Evolutionary conservation across 2,888 invertebrate species (phyloP).

Genomic region (Stenolophus ochropezus): DNA sequence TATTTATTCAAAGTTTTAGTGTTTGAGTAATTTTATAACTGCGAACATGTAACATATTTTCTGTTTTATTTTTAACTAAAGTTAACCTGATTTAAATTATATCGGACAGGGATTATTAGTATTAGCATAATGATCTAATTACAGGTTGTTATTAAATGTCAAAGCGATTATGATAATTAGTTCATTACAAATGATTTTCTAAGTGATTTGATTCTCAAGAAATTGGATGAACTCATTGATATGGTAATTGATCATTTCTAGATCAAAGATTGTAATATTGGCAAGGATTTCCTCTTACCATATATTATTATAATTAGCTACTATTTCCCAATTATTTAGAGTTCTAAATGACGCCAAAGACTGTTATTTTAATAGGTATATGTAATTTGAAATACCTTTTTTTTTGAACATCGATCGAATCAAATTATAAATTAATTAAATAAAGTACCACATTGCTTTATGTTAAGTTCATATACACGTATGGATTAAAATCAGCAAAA

Average conservation of each 20-base stretch:
- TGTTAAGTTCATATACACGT: too few relatives aligned
- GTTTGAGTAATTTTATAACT: neutral
- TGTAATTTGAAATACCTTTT: too few relatives aligned
- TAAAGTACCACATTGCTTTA: too few relatives aligned
- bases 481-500: too few relatives aligned
- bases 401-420: too few relatives aligned
- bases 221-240: neutral
- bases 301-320: neutral
- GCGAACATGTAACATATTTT: neutral
- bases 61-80: neutral
- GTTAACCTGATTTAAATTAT: neutral
- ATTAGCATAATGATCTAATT: neutral
- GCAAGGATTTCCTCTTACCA: neutral
- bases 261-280: neutral
- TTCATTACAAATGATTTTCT: neutral
- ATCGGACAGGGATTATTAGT: neutral
- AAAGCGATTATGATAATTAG: neutral
- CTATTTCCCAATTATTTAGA: neutral
- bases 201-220: neutral
- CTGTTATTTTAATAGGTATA: too few relatives aligned
- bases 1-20: neutral
- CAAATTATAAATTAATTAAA: too few relatives aligned
- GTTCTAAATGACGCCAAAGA: too few relatives aligned
- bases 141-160: neutral
- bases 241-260: neutral